Evolutionary conservation across 1,140 invertebrate genomes (phyloP), one percentile per base, ranked within the genome.

Genomic region (Agrypnia vestita): DNA sequence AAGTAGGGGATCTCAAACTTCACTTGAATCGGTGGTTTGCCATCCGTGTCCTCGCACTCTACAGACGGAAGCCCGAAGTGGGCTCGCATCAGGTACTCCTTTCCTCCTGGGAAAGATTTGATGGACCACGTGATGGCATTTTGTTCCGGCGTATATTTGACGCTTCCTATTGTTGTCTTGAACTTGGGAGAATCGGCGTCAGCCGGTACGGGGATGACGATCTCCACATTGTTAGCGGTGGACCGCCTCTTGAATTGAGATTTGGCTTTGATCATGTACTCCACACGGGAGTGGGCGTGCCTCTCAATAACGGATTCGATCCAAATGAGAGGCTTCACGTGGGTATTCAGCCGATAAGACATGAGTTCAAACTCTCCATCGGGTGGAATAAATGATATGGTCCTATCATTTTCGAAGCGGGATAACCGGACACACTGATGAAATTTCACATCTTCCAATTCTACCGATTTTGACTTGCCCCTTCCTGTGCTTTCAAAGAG

Each of bases 281-380:
- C 99, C 0, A 99, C 97, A 73, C 99, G 90, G 80, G 97, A 99
- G 88, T 99, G 98, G 25, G 96, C 97, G 90, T 99, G 97, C n/a
- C 97, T 92, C 87, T 99, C 98, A 83, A 99, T 99, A 0, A 99
- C 98, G 25, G 98, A 99, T 87, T 99, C 99, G 82, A 99, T 99
- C 99, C 98, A 99, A 85, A 99, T 99, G 25, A 99, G 87, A 0
- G 99, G 99, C 86, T 99, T 99, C 0, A 97, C 97, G 88, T 99
- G 97, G 6, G 98, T 99, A 86, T 98, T 99, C 4, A 99, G 89
- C 69, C 98, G 92, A 88, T 99, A 99, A 0, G 98, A 99, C 99
- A 99, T 99, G n/a, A 99, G 89, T 87, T 99, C 99, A 91, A 99
- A 99, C 87, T 99, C 99, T 25, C 99, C 99, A 91, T 99, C 99